Percentiles rank a stretch among this genome's conserved stretches.
Evolutionary conservation across 2,113 vertebrate species (phyloP).

Genomic region (Otolemur garnettii): DNA sequence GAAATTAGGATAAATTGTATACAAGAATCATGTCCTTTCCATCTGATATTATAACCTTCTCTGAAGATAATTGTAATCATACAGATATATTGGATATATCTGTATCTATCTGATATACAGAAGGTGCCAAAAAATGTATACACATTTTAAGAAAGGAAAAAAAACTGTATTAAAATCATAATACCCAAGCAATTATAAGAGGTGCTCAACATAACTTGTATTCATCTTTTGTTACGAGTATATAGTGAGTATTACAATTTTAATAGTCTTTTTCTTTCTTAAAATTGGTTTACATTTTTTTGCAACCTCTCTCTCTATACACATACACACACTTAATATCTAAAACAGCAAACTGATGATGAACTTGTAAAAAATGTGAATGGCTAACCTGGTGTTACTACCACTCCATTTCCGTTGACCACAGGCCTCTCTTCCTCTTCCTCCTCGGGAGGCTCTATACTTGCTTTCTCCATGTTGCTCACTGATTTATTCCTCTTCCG

Average conservation of each 20-base stretch:
- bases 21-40: background rate
- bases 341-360: background rate
- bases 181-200: no score
- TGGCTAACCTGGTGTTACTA: constrained; percentile 94
- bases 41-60: background rate
- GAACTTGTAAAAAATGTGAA: background rate
- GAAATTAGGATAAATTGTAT: background rate
- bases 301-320: no score
- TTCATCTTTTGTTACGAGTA: no score
- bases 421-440: constrained; percentile 97
- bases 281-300: no score
- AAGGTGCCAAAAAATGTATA: no score
- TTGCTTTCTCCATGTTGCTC: constrained; percentile 99
- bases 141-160: no score
- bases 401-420: constrained; percentile 94
- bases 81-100: no score
- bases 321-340: background rate
- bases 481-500: constrained; percentile 98
- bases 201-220: no score
- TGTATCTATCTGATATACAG: no score
- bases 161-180: no score
- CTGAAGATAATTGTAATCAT: background rate
- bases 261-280: no score
- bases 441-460: constrained; percentile 96
- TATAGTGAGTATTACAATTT: no score